Base-by-base conservation (phyloP, 1,140 invertebrate genomes). In the Linepithema humile region DNA sequence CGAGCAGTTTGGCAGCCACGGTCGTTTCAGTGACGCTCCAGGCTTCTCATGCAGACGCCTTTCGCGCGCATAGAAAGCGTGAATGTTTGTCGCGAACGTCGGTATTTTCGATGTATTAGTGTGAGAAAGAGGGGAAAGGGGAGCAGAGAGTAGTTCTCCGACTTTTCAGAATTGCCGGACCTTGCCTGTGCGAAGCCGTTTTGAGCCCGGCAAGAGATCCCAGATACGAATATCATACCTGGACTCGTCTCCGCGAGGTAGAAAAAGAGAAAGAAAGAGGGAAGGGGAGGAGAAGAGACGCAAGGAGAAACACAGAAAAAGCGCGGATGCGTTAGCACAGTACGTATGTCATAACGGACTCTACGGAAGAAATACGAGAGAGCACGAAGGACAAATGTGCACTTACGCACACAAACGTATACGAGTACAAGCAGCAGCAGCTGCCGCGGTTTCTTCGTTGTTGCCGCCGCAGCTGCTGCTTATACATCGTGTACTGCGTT, bases 401-500 rank as follows among this genome's bases (percentile, higher is more conserved):
- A 12, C 2, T 2, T 15, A 43, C 3, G 10, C 0, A 55, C 4
- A 9, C 20, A 23, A 0, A 23, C 32, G 26, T 35, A 53, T 15
- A 23, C 10, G 7, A 10, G 20, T 23, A 23, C n/a, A 9, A 15
- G 15, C 26, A 12, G 1, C 29, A 12, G 15, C 2, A 32, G n/a
- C 20, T 23, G 10, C 20, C 48, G 5, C 6, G 7, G 20, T 40
- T 32, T 38, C n/a, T n/a, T n/a, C n/a, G 35, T 23, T 12, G 32
- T 38, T 35, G 69, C 53, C n/a, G n/a, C 17, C 2, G 6, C 23
- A 7, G 48, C 17, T 32, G n/a, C 12, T 48, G 73, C 59, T 75
- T 43, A 62, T 67, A 86, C 70, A 53, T 85, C 26, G n/a, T 15
- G 9, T 20, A 9, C 6, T 4, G 29, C 77, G 60, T 20, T 50